Percentiles rank a stretch among this genome's conserved stretches.
phyloP scores from a whole-genome alignment of 2,888 invertebrate species.

The Spatulosminthurus flaviceps region DNA sequence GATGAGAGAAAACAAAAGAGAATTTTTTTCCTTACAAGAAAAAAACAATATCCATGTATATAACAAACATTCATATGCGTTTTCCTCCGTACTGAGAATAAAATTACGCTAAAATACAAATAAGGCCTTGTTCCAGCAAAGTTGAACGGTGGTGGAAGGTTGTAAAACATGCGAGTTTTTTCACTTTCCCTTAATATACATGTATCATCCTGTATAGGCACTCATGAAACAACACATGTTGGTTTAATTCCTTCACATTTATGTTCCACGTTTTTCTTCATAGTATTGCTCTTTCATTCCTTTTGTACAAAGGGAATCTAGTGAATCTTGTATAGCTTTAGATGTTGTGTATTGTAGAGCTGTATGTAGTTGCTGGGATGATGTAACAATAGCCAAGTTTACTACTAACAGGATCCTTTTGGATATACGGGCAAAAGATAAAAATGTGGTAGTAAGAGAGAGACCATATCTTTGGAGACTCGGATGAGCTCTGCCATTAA shows the following conservation, averaged over 20 bases:
- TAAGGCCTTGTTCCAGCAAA: neutral
- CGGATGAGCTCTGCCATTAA: constrained; percentile 6
- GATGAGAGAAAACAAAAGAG: constrained; percentile 4
- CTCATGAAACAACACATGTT: neutral
- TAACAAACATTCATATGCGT: neutral
- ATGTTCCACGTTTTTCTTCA: neutral
- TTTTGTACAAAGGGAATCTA: too few relatives aligned
- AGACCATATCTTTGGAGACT: constrained; percentile 9
- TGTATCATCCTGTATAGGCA: neutral
- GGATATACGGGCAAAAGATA: neutral
- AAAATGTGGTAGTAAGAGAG: neutral
- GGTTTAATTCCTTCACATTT: constrained; percentile 4
- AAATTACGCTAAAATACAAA: constrained; percentile 8
- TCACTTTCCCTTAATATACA: neutral
- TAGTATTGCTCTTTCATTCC: neutral
- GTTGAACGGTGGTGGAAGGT: neutral
- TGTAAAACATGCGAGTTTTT: neutral
- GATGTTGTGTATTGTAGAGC: too few relatives aligned
- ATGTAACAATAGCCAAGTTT: too few relatives aligned
- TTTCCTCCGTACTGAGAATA: neutral
- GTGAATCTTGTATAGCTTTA: too few relatives aligned
- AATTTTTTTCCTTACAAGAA: neutral
- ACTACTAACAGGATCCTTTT: too few relatives aligned
- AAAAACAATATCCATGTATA: neutral
- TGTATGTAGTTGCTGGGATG: too few relatives aligned